A percentile compares a stretch with the other conserved stretches of the same genome.
phyloP scores from a whole-genome alignment of 2,888 invertebrate species.

The Synanthedon formicaeformis region DNA sequence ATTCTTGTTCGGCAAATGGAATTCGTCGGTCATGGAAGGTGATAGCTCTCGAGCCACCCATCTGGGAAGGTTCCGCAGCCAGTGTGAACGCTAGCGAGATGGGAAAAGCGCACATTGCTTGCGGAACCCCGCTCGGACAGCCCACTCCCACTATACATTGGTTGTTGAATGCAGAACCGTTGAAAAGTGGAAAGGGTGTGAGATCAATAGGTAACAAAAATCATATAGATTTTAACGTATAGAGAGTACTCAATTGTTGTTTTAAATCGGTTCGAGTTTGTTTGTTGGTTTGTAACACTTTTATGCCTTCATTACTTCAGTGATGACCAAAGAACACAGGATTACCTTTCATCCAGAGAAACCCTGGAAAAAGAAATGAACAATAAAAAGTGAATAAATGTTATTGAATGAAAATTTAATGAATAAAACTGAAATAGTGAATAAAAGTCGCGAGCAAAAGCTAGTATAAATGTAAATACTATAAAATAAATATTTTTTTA shows the following conservation, averaged over 20 bases:
- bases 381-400: no score
- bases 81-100: constrained; percentile 69
- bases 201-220: constrained; percentile 32
- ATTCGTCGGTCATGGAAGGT: constrained; percentile 56
- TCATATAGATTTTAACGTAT: no score
- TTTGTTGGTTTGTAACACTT: no score
- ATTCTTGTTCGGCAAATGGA: constrained; percentile 81
- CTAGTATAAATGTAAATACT: neutral
- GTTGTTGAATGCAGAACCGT: constrained; percentile 85
- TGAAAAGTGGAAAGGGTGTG: constrained; percentile 55
- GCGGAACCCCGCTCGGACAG: constrained; percentile 76
- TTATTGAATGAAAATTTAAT: no score
- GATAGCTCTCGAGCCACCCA: constrained; percentile 50
- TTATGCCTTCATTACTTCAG: no score
- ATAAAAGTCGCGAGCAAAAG: neutral
- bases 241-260: no score
- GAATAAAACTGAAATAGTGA: no score
- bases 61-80: constrained; percentile 63
- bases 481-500: no score
- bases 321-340: no score
- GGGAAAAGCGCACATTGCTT: constrained; percentile 38
- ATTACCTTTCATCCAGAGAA: no score
- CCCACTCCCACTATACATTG: constrained; percentile 84
- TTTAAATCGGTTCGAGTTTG: no score
- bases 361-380: no score